Conservation (phyloP, 2,888 invertebrate species). For the Didymodactylos carnosus region DNA sequence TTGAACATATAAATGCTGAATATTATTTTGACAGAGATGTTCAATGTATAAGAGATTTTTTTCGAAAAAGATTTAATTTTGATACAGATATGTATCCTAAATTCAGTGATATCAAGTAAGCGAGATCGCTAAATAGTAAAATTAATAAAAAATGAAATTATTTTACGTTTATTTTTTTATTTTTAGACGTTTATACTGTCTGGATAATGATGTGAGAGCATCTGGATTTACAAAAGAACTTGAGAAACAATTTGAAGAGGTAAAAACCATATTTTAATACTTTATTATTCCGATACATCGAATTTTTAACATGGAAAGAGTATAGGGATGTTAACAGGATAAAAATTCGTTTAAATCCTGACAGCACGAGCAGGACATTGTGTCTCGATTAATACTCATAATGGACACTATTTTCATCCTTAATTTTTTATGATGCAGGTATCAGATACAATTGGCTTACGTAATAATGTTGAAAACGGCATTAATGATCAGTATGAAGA, state of each 20-base stretch:
- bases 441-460: neutral
- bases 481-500: neutral
- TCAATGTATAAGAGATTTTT: constrained; percentile 68
- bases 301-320: too few relatives aligned
- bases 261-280: too few relatives aligned
- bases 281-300: too few relatives aligned
- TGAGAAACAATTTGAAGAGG: constrained; percentile 8
- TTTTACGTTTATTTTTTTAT: neutral
- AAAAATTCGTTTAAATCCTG: too few relatives aligned
- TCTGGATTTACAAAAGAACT: constrained; percentile 14
- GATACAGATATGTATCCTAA: constrained; percentile 49
- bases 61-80: constrained; percentile 65
- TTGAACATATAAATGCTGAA: constrained; percentile 68
- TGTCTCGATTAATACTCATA: too few relatives aligned
- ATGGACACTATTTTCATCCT: too few relatives aligned
- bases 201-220: constrained; percentile 8
- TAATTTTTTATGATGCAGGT: neutral
- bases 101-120: constrained; percentile 33
- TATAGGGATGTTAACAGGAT: too few relatives aligned
- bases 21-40: constrained; percentile 87
- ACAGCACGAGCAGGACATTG: too few relatives aligned
- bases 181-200: neutral
- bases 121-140: neutral
- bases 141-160: neutral
- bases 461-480: neutral